phyloP scores from a whole-genome alignment of 2,797 vertebrate species.

The Tenualosa ilisha region DNA sequence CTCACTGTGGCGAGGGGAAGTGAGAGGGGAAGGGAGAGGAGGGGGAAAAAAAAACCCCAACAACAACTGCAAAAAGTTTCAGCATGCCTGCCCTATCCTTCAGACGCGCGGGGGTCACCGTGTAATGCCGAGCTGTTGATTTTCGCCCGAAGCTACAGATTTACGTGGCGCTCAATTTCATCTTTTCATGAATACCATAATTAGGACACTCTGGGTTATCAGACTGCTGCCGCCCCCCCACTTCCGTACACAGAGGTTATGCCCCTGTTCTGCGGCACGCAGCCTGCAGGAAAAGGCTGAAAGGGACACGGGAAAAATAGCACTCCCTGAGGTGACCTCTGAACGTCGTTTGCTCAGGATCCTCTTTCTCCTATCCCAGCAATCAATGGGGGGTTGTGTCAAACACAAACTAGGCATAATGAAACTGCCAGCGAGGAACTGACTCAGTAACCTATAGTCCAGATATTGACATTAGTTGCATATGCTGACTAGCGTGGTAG shows the following conservation, averaged over 20 bases:
- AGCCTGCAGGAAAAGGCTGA: conserved; percentile 30
- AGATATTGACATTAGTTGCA: conserved; percentile 22
- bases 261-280: conserved; percentile 23
- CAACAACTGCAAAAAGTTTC: conserved; percentile 74
- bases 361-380: conserved; percentile 18
- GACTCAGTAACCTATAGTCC: conserved; percentile 14
- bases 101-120: conserved; percentile 80
- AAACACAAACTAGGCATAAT: conserved; percentile 24
- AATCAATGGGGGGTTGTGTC: conserved; percentile 38
- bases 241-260: conserved; percentile 52
- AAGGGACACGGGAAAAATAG: conserved; percentile 39
- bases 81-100: conserved; percentile 76
- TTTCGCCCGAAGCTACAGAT: conserved; percentile 78
- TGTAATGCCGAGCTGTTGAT: conserved; percentile 78
- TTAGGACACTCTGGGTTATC: conserved; percentile 68
- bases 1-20: conserved; percentile 79
- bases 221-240: conserved; percentile 58
- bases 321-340: conserved; percentile 30
- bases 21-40: neutral
- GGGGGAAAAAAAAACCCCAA: conserved; percentile 34
- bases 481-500: conserved; percentile 13
- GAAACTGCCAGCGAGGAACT: conserved; percentile 25
- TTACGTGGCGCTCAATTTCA: conserved; percentile 72
- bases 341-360: conserved; percentile 18
- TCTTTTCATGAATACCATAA: conserved; percentile 77